Evolutionary conservation across 2,888 invertebrate genomes (phyloP).

Genomic region (Cremastinae sp.): DNA sequence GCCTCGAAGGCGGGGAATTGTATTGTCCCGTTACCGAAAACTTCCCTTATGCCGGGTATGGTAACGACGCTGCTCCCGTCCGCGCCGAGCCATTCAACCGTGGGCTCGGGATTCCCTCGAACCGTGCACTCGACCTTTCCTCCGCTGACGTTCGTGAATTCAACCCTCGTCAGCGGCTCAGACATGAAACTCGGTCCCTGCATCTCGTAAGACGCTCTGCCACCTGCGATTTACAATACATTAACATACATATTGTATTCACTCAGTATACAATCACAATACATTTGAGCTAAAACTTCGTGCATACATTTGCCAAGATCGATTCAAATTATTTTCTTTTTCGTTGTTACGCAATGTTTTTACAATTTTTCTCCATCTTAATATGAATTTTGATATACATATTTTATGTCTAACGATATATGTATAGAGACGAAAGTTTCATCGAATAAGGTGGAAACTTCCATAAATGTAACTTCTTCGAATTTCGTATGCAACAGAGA

Average conservation of each 20-base stretch:
- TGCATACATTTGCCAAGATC: too few species aligned
- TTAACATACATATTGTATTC: conserved; percentile 2
- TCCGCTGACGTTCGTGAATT: conserved; percentile 82
- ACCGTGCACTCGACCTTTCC: conserved; percentile 82
- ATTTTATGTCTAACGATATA: too few species aligned
- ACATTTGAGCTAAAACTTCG: too few species aligned
- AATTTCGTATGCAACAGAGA: too few species aligned
- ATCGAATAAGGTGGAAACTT: too few species aligned
- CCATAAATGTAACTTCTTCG: too few species aligned
- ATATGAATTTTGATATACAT: too few species aligned
- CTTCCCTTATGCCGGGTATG: conserved; percentile 81
- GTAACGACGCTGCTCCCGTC: conserved; percentile 81
- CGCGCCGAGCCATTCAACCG: conserved; percentile 82
- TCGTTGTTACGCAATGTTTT: too few species aligned
- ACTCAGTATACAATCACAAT: too few species aligned
- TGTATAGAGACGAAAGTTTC: too few species aligned
- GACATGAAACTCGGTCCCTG: conserved; percentile 82
- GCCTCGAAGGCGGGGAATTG: conserved; percentile 83
- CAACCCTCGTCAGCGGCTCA: conserved; percentile 82
- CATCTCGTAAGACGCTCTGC: conserved; percentile 81
- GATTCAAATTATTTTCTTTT: too few species aligned
- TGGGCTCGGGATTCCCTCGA: conserved; percentile 82
- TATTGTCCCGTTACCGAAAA: conserved; percentile 82
- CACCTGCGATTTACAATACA: conserved; percentile 68
- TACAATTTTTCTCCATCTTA: too few species aligned